Evolutionary conservation across 2,113 vertebrate genomes (phyloP).

Genomic region (Ceyx margarethae): DNA sequence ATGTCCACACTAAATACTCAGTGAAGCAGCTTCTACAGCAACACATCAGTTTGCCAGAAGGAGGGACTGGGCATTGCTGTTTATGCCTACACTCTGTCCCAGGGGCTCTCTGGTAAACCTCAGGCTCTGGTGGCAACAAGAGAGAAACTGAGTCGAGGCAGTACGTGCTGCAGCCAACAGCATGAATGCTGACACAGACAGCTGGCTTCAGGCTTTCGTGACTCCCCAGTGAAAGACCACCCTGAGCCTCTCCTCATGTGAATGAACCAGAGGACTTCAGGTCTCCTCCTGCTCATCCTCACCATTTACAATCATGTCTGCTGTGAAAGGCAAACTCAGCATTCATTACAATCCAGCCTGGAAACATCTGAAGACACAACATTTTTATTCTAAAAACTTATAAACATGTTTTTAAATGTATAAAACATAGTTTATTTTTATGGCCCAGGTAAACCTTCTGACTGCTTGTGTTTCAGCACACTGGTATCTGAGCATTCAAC

Average conservation of each 20-base stretch:
- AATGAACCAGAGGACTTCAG: neutral
- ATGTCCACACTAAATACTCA: neutral
- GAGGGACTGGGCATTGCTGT: neutral
- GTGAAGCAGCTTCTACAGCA: neutral
- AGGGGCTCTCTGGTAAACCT: neutral
- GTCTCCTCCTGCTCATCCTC: neutral
- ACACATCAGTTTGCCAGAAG: neutral
- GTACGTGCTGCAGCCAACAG: neutral
- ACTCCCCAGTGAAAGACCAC: neutral
- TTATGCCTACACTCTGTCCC: neutral
- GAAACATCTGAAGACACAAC: neutral
- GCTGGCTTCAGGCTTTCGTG: neutral
- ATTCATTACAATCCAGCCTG: neutral
- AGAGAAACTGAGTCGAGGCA: neutral
- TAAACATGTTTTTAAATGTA: neutral
- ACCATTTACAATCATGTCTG: neutral
- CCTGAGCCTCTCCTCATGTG: neutral
- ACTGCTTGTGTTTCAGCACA: neutral
- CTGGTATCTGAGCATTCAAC: neutral
- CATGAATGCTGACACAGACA: neutral
- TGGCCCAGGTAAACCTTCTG: neutral
- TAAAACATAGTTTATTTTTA: neutral
- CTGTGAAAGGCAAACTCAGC: neutral
- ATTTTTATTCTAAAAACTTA: conserved; percentile 5
- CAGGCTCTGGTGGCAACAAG: neutral